phyloP scores from a whole-genome alignment of 2,888 invertebrate genomes.

The Cerastis rubricosa region DNA sequence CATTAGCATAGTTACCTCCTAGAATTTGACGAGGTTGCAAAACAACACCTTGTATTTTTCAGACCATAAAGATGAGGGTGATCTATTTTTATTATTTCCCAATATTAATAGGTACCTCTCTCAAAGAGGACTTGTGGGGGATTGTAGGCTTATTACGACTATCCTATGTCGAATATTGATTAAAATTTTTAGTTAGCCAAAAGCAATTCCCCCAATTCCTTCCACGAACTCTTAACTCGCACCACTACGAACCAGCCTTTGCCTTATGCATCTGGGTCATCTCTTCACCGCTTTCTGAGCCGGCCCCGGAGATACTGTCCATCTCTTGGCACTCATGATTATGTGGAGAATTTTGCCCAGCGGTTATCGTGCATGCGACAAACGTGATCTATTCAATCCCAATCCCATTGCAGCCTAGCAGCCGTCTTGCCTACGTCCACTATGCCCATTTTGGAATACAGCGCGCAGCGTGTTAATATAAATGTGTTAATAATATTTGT shows the following conservation, averaged over 20 bases:
- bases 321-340: neutral
- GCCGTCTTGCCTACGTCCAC: neutral
- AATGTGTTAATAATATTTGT: neutral
- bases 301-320: neutral
- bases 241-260: neutral
- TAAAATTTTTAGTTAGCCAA: neutral
- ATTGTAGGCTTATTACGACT: neutral
- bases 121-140: neutral
- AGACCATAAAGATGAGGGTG: constrained; percentile 48
- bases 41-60: no score
- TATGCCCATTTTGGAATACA: no score
- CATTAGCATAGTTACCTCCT: no score
- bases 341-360: neutral
- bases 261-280: neutral
- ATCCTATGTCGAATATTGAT: neutral
- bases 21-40: no score
- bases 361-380: neutral
- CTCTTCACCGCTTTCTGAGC: neutral
- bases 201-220: neutral
- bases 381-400: neutral
- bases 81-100: no score
- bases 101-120: neutral
- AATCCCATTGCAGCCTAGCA: neutral
- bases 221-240: neutral
- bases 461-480: neutral